These are phyloP conservation scores for Riptortus pedestris DNA, from an alignment of 1,140 invertebrate genomes.

Conservation along the genomic window DNA sequence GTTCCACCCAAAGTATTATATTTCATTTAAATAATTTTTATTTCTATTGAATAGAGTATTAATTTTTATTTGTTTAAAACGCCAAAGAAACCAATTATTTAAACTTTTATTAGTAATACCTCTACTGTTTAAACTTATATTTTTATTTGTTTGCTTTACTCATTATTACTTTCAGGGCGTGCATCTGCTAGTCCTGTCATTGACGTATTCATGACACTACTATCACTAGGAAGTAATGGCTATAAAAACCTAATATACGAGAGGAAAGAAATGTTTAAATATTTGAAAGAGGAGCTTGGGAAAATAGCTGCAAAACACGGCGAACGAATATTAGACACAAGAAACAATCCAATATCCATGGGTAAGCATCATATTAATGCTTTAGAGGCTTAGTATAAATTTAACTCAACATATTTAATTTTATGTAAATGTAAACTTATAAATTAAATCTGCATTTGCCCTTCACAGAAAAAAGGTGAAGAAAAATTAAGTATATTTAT, in stretches of 20 bases:
- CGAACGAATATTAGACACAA: conserved; percentile 53
- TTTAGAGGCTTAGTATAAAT: neutral
- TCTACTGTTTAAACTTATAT: no score
- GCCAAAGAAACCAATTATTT: no score
- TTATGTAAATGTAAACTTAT: no score
- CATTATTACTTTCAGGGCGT: conserved; percentile 43
- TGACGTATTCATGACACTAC: conserved; percentile 71
- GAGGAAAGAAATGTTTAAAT: conserved; percentile 53
- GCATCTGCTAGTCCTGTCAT: conserved; percentile 62
- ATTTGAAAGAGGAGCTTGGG: conserved; percentile 50
- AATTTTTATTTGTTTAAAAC: no score
- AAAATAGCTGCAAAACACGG: conserved; percentile 50
- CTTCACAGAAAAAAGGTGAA: no score
- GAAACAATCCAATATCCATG: conserved; percentile 65
- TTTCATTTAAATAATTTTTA: no score
- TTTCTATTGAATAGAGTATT: no score
- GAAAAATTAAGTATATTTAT: no score
- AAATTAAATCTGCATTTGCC: no score
- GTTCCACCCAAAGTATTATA: no score
- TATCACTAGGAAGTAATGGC: conserved; percentile 58
- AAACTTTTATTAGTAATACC: no score
- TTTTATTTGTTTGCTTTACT: no score
- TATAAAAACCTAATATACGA: conserved; percentile 54
- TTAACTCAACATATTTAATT: neutral
- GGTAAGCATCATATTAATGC: conserved; percentile 41